Evolutionary conservation across 1,140 invertebrate species (phyloP), one percentile per base, ranked within the genome.

Genomic region (Lanistes nyassanus): DNA sequence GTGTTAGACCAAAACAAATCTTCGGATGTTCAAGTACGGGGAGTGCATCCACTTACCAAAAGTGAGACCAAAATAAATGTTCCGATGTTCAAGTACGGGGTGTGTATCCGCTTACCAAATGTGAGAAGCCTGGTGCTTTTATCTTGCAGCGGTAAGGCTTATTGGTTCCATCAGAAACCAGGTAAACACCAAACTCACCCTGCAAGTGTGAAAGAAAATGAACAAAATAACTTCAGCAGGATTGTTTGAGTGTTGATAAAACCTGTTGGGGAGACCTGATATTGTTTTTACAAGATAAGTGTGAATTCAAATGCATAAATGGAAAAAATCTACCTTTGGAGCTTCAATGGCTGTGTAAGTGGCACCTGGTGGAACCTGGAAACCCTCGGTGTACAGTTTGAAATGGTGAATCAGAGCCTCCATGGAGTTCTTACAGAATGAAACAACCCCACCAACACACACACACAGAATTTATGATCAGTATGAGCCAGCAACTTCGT

Each of bases 321-420:
- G 19, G 42, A 47, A 47, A 47, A 47, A 47, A 47, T 21, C 73
- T 86, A 92, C 92, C 95, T 98, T 99, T 9, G 98, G 98, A 6
- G 97, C 97, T 90, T 99, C 98, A 77, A 99, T 93, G 1, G 96
- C 96, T 3, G 97, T 98, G 89, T 98, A 99, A 1, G 96, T 97
- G 2, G 93, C 88, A 23, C 98, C 98, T 34, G 97, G 95, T 1
- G 98, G 98, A 64, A 99, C 98, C 88, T 95, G 94, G 89, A 94
- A 99, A 1, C 98, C 98, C 90, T 99, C 97, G 21, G 96, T 97
- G 90, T 96, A 99, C 62, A 99, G 90, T 90, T 99, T 99, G 89
- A 99, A 99, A 88, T 99, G 98, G 90, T 99, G 98, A 88, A 99
- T 99, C 37, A 99, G 90, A 0, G 97, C 95, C 89, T 99, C 98